phyloP scores from a whole-genome alignment of 2,113 vertebrate species.

The Donacobius atricapilla region DNA sequence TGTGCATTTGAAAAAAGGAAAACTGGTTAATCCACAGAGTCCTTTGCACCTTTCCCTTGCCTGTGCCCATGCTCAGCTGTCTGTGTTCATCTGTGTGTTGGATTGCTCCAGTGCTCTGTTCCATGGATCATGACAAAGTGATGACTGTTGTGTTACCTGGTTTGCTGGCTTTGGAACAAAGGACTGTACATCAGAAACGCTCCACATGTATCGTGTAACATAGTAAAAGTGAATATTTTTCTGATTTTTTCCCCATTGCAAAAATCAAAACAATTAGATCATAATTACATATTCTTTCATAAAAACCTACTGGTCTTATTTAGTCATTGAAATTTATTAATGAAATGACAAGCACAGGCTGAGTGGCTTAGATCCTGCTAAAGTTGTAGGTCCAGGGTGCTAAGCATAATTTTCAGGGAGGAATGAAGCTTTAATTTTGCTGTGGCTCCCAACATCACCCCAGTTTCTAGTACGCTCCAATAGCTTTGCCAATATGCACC shows the following conservation, averaged over 20 bases:
- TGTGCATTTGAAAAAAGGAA: neutral
- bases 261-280: neutral
- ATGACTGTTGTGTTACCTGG: neutral
- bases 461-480: neutral
- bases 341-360: neutral
- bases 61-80: neutral
- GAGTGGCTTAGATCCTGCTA: neutral
- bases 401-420: neutral
- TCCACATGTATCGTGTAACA: neutral
- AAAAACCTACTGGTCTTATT: neutral
- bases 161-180: slow-evolving; percentile 5
- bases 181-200: neutral
- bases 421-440: neutral
- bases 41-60: neutral
- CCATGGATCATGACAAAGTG: neutral
- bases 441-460: neutral
- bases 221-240: neutral
- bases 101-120: neutral
- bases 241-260: neutral
- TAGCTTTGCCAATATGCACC: neutral
- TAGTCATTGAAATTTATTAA: neutral
- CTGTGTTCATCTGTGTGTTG: neutral
- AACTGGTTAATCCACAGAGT: neutral
- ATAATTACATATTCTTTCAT: neutral
- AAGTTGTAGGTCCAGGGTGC: neutral